A percentile compares a stretch with the other conserved stretches of the same genome.
Conservation (phyloP, 2,113 vertebrate species). For the Labeo catla region DNA sequence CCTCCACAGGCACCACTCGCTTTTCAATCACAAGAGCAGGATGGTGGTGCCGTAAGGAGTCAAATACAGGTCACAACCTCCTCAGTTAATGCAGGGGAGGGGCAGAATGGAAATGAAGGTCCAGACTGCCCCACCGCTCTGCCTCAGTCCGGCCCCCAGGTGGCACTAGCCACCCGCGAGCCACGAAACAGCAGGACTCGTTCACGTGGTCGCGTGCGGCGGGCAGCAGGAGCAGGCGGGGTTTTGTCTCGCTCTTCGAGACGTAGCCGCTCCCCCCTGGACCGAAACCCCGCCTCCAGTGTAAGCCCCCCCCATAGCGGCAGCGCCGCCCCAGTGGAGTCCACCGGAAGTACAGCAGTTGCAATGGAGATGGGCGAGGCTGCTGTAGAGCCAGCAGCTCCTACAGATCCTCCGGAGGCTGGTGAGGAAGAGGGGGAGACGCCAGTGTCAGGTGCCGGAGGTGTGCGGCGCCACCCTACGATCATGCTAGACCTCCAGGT, state of each 20-base stretch:
- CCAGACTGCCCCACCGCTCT: constrained; percentile 68
- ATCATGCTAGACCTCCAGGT: constrained; percentile 94
- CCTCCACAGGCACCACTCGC: constrained; percentile 58
- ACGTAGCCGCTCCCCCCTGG: constrained; percentile 87
- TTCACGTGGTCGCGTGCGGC: constrained; percentile 81
- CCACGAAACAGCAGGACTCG: constrained; percentile 83
- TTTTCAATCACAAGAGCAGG: constrained; percentile 66
- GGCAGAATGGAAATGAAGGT: constrained; percentile 60
- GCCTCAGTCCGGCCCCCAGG: constrained; percentile 62
- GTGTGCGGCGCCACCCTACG: constrained; percentile 84
- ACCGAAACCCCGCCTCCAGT: constrained; percentile 66
- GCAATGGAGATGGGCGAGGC: constrained; percentile 68
- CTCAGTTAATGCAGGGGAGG: constrained; percentile 67
- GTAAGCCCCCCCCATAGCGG: constrained; percentile 55
- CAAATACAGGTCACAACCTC: constrained; percentile 59
- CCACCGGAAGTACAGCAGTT: constrained; percentile 63
- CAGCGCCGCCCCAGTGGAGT: constrained; percentile 35
- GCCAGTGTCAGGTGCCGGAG: constrained; percentile 67
- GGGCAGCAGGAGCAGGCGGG: constrained; percentile 76
- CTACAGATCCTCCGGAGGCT: constrained; percentile 73
- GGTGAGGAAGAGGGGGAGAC: constrained; percentile 79
- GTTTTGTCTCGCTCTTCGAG: constrained; percentile 78
- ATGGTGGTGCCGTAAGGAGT: constrained; percentile 49
- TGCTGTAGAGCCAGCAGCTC: constrained; percentile 65
- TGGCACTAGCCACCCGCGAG: constrained; percentile 61